Evolutionary conservation across 2,113 vertebrate species (phyloP), one percentile per base, ranked within the genome.

Genomic region (Natator depressus): DNA sequence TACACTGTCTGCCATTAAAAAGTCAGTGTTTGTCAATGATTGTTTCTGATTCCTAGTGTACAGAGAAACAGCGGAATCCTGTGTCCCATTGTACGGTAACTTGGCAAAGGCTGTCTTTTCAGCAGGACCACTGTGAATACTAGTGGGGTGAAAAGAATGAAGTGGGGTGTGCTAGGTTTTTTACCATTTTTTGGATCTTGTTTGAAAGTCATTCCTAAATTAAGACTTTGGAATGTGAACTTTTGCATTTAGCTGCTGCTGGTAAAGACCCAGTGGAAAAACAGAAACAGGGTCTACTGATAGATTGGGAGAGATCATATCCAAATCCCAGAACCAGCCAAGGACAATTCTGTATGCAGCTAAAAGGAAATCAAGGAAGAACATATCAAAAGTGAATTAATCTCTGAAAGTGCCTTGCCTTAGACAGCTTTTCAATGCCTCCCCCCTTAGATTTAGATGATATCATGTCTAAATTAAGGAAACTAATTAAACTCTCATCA

Each of bases 381-480:
- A 89, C 87, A 14, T 62, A n/a, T 14, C 25, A 6, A 5, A 85
- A 59, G 49, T 4, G 42, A 80, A 80, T 25, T 2, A 83, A 46
- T 47, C 47, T 42, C 91, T 87, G 17, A 17, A 24, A 69, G 47
- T 78, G 20, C 31, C 84, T 82, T 82, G 50, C 78, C 83, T 38
- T 17, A 75, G 86, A 72, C 38, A 89, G 78, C 59, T 91, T 89
- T 89, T 72, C 59, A 55, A 1, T 79, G 90, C 29, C 78, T 89
- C 49, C 6, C 11, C 57, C 47, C 69, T 91, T 84, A 80, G 82
- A 84, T 93, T 83, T 76, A 80, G 51, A 85, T 88, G 81, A 55
- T 38, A 72, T 91, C 47, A 12, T 57, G 42, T 84, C 49, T 90
- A 86, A 86, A 94, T 94, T 93, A 89, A 92, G 72, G 59, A 80